Conservation (phyloP, 1,140 invertebrate genomes). For the Drosophila kohkoa region DNA sequence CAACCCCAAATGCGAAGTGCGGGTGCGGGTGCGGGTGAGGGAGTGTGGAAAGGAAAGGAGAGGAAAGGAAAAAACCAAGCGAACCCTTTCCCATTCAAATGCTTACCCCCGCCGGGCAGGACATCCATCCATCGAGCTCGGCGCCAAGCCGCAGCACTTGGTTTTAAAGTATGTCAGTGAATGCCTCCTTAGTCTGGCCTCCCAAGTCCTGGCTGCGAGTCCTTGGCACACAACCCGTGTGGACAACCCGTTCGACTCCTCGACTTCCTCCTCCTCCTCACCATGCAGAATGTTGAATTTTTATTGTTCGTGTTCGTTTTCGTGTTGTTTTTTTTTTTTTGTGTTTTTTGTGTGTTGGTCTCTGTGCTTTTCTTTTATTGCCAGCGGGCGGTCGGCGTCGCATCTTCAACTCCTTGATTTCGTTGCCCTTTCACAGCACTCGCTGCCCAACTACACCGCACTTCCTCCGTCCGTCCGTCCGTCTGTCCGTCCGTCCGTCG, state of each 20-base stretch:
- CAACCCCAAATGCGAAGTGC: not conserved
- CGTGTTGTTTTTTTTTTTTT: not conserved
- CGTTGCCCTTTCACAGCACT: slow-evolving; percentile 2
- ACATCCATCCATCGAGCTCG: not conserved
- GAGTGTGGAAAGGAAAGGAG: not conserved
- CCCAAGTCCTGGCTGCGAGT: slow-evolving; percentile 1
- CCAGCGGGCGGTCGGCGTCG: slow-evolving; percentile 66
- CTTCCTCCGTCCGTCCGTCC: not conserved
- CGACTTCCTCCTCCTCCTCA: slow-evolving; percentile 41
- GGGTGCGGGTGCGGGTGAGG: not conserved
- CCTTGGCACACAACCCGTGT: not conserved
- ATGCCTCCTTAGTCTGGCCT: slow-evolving; percentile 24
- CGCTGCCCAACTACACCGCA: slow-evolving; percentile 6
- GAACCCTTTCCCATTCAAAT: slow-evolving; percentile 18
- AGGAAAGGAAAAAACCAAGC: not conserved
- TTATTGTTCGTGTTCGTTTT: slow-evolving; percentile 74
- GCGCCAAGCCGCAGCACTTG: slow-evolving; percentile 1
- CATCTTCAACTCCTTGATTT: slow-evolving; percentile 53
- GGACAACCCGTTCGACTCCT: slow-evolving; percentile 44
- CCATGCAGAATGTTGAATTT: slow-evolving; percentile 76
- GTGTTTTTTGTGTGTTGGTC: not conserved
- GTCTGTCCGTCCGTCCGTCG: no score
- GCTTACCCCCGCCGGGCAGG: slow-evolving; percentile 24
- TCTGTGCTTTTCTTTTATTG: slow-evolving; percentile 58
- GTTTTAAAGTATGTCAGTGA: slow-evolving; percentile 72